phyloP scores from a whole-genome alignment of 2,797 vertebrate species.

The Leptatherina wallacei region DNA sequence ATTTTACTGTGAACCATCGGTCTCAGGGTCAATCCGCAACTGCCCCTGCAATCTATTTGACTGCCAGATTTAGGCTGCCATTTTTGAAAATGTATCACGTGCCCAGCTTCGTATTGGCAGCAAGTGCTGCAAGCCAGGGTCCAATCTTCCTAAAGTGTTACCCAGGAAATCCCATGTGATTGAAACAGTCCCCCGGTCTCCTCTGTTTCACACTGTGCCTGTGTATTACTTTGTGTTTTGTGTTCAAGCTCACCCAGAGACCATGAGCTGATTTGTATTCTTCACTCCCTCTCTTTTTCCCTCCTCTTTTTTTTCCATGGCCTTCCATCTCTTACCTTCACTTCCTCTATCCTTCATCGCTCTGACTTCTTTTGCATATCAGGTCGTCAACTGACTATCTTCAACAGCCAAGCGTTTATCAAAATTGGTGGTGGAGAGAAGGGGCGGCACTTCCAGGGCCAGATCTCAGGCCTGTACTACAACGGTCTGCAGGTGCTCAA shows the following conservation, averaged over 20 bases:
- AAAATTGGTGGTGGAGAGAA: conserved; percentile 92
- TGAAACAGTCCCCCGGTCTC: conserved; percentile 32
- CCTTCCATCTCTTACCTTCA: conserved; percentile 27
- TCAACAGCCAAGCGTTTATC: conserved; percentile 96
- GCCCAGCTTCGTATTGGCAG: conserved; percentile 48
- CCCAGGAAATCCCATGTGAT: conserved; percentile 61
- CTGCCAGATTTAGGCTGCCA: conserved; percentile 58
- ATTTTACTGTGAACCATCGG: conserved; percentile 60
- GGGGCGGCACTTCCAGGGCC: conserved; percentile 94
- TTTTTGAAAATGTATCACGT: conserved; percentile 44
- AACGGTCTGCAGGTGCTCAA: conserved; percentile 95
- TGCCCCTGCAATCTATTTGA: conserved; percentile 71
- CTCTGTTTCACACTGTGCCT: conserved; percentile 26
- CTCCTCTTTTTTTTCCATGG: conserved; percentile 36
- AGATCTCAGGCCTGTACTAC: conserved; percentile 96
- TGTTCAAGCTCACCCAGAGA: conserved; percentile 35
- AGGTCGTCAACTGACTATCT: conserved; percentile 97
- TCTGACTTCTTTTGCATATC: conserved; percentile 23
- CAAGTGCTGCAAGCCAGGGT: conserved; percentile 50
- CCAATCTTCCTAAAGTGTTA: conserved; percentile 72
- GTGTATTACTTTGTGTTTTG: conserved; percentile 41
- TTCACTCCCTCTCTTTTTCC: conserved; percentile 43
- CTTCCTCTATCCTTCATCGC: conserved; percentile 22
- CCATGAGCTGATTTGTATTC: conserved; percentile 54
- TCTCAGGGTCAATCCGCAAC: conserved; percentile 61